Conservation (phyloP, 2,888 invertebrate genomes). For the Pristionchus japonicus region DNA sequence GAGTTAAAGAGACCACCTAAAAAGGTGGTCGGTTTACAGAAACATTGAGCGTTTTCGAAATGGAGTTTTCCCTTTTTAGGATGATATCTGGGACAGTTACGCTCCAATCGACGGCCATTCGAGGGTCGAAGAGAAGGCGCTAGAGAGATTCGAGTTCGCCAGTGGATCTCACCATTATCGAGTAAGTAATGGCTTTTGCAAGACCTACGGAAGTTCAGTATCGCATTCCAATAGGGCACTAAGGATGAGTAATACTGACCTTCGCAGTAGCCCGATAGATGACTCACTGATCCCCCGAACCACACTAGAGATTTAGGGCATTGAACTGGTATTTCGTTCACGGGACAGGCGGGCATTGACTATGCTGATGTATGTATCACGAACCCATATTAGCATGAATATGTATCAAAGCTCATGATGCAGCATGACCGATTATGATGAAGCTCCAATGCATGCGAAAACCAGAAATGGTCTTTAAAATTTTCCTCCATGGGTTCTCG, state of each 20-base stretch:
- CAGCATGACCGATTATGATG: not conserved
- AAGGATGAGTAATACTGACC: not conserved
- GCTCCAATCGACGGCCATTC: conserved; percentile 69
- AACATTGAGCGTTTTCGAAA: too few species aligned
- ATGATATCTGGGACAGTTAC: conserved; percentile 75
- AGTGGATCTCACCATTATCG: conserved; percentile 70
- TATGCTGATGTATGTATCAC: not conserved
- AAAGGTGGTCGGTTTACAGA: too few species aligned
- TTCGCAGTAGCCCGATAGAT: not conserved
- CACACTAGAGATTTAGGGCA: not conserved
- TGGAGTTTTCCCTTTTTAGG: too few species aligned
- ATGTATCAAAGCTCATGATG: not conserved
- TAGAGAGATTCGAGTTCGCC: conserved; percentile 70
- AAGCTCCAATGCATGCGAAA: too few species aligned
- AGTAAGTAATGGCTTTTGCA: conserved; percentile 50
- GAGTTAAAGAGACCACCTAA: too few species aligned
- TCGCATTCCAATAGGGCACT: not conserved
- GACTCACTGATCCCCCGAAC: conserved; percentile 7
- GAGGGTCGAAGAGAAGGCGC: conserved; percentile 66
- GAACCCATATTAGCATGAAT: not conserved
- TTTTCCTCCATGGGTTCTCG: too few species aligned
- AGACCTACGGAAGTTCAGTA: not conserved
- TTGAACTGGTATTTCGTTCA: not conserved
- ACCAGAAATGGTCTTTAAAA: too few species aligned
- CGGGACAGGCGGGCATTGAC: not conserved